These are phyloP conservation scores for Drosophila ambigua DNA, from an alignment of 1,140 invertebrate species.

Conservation along the genomic window DNA sequence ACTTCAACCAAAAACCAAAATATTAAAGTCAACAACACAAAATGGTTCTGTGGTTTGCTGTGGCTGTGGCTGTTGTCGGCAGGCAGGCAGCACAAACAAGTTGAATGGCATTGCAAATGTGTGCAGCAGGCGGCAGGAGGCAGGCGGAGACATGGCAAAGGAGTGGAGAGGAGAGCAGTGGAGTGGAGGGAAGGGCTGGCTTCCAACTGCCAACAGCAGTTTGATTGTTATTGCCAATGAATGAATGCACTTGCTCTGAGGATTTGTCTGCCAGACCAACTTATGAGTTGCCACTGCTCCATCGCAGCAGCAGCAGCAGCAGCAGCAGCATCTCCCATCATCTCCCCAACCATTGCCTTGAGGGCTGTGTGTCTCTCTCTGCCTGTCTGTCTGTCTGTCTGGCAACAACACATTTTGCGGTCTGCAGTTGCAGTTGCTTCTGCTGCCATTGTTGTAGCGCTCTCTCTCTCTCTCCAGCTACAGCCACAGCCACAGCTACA, in stretches of 20 bases:
- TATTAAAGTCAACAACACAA: slow-evolving; percentile 70
- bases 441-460: slow-evolving; percentile 55
- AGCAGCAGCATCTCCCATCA: slow-evolving; percentile 14
- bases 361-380: slow-evolving; percentile 48
- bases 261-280: slow-evolving; percentile 65
- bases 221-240: slow-evolving; percentile 81
- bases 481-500: background rate
- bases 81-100: slow-evolving; percentile 50
- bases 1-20: slow-evolving; percentile 48
- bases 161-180: background rate
- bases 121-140: slow-evolving; percentile 52
- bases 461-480: background rate
- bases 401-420: slow-evolving; percentile 73
- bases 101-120: slow-evolving; percentile 76
- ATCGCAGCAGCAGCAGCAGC: no score
- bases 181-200: background rate
- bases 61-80: slow-evolving; percentile 22
- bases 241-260: slow-evolving; percentile 74
- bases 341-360: slow-evolving; percentile 44
- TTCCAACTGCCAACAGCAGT: slow-evolving; percentile 64
- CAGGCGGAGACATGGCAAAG: background rate
- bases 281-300: slow-evolving; percentile 51
- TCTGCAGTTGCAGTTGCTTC: slow-evolving; percentile 64
- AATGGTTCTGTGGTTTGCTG: slow-evolving; percentile 48
- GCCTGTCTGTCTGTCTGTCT: no score